phyloP scores from a whole-genome alignment of 1,140 invertebrate species.

The Magallana angulata region DNA sequence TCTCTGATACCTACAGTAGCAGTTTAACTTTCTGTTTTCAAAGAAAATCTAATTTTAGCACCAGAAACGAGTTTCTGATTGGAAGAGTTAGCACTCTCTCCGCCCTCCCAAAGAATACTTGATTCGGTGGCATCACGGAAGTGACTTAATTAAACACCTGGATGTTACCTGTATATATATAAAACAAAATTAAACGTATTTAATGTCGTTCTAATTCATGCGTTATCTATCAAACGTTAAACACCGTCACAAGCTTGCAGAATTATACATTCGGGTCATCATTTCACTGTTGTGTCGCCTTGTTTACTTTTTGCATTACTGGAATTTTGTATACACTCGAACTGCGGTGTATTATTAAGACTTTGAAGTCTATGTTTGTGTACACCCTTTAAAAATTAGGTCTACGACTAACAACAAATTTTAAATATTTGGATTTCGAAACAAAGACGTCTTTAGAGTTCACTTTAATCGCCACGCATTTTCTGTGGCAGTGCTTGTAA shows the following conservation, averaged over 20 bases:
- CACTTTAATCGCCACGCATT: neutral
- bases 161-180: neutral
- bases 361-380: too few species aligned
- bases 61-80: neutral
- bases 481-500: neutral
- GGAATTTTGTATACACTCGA: too few species aligned
- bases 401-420: neutral
- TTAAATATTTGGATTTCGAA: slow-evolving; percentile 32
- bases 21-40: too few species aligned
- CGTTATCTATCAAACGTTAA: neutral
- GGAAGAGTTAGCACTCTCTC: neutral
- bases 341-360: too few species aligned
- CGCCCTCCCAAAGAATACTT: neutral
- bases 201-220: neutral
- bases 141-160: neutral
- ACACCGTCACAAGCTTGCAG: neutral
- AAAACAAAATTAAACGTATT: neutral
- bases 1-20: too few species aligned
- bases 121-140: slow-evolving; percentile 21
- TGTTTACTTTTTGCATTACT: neutral
- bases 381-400: too few species aligned
- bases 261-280: neutral
- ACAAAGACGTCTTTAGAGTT: slow-evolving; percentile 9
- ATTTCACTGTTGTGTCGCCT: neutral
- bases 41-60: too few species aligned